Conservation (phyloP, 2,888 invertebrate genomes). For the Luffia ferchaultella region DNA sequence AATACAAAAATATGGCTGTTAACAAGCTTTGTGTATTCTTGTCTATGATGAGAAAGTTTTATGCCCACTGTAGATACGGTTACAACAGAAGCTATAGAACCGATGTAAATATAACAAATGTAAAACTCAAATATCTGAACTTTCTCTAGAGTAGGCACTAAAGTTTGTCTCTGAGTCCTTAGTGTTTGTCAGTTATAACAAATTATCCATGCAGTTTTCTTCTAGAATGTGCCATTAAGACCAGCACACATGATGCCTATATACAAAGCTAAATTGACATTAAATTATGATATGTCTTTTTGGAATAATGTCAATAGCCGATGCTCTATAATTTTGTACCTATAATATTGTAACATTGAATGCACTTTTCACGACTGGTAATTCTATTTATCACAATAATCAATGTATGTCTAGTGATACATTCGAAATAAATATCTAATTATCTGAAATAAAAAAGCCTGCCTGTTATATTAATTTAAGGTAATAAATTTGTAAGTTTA, state of each 20-base stretch:
- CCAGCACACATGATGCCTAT: constrained; percentile 16
- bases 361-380: background rate
- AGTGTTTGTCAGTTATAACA: background rate
- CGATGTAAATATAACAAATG: background rate
- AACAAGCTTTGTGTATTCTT: constrained; percentile 44
- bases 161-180: background rate
- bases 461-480: too few relatives aligned
- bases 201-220: background rate
- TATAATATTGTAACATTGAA: background rate
- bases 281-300: constrained; percentile 37
- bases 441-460: background rate
- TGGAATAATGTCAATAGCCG: constrained; percentile 24
- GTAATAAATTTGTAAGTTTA: too few relatives aligned
- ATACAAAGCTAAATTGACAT: constrained; percentile 38
- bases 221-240: background rate
- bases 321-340: background rate
- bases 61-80: background rate
- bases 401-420: background rate
- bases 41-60: background rate
- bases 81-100: background rate
- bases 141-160: background rate
- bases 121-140: background rate
- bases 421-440: background rate
- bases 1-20: constrained; percentile 52
- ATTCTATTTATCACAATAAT: background rate